Evolutionary conservation across 2,888 invertebrate genomes (phyloP), one percentile per base, ranked within the genome.

Genomic region (Argyra leucocephala): DNA sequence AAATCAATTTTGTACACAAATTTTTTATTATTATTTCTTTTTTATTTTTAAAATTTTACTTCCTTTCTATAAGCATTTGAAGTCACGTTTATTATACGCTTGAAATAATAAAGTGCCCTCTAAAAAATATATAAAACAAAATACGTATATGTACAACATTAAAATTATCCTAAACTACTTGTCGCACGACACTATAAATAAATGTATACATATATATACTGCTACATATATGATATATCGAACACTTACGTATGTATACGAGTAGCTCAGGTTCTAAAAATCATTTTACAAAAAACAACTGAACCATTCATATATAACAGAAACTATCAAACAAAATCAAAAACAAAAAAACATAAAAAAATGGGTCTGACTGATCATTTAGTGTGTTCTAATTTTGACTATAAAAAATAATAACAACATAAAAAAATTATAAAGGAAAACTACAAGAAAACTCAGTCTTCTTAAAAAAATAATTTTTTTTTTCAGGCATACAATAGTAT

Each of bases 381-480:
- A 31, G 12, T 31, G 12, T 31, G 7, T 12, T 6, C 3, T 12
- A 7, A 31, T 10, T 31, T 31, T 12, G 31, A 31, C 31, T 1
- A 12, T 31, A 7, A 6, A 31, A 31, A 31, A 31, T 12, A 31
- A 31, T 10, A 31, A 31, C 31, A 31, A 31, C 7, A 31, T 1
- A 6, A 31, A 31, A 31, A 31, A 31, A 31, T 31, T 2, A 31
- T 10, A 10, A 31, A 2, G 7, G 31, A 31, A 31, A 31, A n/a
- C n/a, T 31, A 12, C 12, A 31, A 31, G 12, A 26, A 31, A 31
- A 31, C 31, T 31, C n/a, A n/a, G n/a, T n/a, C 12, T 12, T 31
- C 31, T 31, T 31, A 31, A 31, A 31, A 31, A 31, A 26, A 31
- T 31, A 4, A 31, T 90, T n/a, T n/a, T n/a, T n/a, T n/a, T n/a